Percentiles rank a stretch among this genome's conserved stretches.
These are phyloP conservation scores for Myrmecobius fasciatus DNA, from an alignment of 2,113 vertebrate genomes.

Conservation along the genomic window DNA sequence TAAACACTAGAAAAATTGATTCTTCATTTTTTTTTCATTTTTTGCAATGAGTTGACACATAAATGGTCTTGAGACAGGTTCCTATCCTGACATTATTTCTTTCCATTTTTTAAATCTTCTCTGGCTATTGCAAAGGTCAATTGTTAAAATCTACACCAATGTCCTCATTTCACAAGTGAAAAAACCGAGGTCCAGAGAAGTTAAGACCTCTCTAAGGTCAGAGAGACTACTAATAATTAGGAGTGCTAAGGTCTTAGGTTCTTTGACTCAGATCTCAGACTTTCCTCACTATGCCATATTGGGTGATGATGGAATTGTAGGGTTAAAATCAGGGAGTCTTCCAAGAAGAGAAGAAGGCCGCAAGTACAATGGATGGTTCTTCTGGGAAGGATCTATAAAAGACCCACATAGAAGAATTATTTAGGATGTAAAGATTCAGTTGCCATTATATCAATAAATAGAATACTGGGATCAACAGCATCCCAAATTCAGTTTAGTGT, in stretches of 20 bases:
- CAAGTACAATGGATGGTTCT: background rate
- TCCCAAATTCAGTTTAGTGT: background rate
- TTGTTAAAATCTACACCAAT: background rate
- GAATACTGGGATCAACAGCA: background rate
- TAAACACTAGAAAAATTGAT: background rate
- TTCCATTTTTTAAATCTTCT: background rate
- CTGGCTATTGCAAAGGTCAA: background rate
- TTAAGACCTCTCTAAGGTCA: background rate
- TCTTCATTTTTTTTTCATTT: background rate
- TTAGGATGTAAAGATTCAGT: background rate
- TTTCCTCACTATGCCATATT: background rate
- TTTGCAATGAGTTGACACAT: background rate
- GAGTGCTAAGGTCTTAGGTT: background rate
- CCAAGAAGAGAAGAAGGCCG: background rate
- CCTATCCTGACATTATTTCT: background rate
- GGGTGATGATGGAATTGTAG: background rate
- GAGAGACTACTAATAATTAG: background rate
- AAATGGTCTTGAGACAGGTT: background rate
- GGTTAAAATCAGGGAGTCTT: background rate
- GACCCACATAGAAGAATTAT: background rate
- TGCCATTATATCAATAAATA: background rate
- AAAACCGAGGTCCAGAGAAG: background rate
- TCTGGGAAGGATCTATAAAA: background rate
- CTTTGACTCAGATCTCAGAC: background rate
- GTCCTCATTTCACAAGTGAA: background rate